phyloP scores from a whole-genome alignment of 2,113 vertebrate species.

The Aix galericulata region DNA sequence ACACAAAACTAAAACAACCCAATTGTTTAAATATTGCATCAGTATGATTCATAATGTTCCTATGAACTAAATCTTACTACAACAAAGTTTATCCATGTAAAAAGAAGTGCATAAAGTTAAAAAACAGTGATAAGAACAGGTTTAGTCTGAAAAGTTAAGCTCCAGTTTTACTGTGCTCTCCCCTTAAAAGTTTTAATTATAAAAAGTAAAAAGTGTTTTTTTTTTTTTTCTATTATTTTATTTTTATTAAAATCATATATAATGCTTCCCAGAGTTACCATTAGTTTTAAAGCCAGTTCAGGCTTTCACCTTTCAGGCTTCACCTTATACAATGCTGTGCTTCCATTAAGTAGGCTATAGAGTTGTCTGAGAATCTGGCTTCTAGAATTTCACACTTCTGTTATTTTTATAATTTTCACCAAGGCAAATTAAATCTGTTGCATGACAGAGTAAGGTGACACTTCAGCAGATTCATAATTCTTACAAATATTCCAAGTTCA shows the following conservation, averaged over 20 bases:
- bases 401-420: conserved; percentile 51
- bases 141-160: not conserved
- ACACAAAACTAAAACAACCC: no score
- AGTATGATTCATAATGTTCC: not conserved
- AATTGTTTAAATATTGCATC: not conserved
- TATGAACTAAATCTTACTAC: not conserved
- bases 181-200: not conserved
- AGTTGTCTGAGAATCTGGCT: not conserved
- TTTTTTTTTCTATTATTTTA: no score
- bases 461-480: conserved; percentile 49
- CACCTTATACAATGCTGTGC: not conserved
- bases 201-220: not conserved
- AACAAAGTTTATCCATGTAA: not conserved
- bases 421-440: conserved; percentile 47
- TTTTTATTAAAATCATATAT: not conserved
- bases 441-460: conserved; percentile 9
- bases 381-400: not conserved
- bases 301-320: no score
- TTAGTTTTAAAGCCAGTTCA: not conserved
- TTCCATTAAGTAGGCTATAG: not conserved
- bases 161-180: not conserved
- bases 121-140: no score
- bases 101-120: not conserved
- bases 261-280: not conserved
- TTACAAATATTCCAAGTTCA: conserved; percentile 28